These are phyloP conservation scores for Bungarus multicinctus DNA, from an alignment of 2,113 vertebrate genomes.

Conservation along the genomic window DNA sequence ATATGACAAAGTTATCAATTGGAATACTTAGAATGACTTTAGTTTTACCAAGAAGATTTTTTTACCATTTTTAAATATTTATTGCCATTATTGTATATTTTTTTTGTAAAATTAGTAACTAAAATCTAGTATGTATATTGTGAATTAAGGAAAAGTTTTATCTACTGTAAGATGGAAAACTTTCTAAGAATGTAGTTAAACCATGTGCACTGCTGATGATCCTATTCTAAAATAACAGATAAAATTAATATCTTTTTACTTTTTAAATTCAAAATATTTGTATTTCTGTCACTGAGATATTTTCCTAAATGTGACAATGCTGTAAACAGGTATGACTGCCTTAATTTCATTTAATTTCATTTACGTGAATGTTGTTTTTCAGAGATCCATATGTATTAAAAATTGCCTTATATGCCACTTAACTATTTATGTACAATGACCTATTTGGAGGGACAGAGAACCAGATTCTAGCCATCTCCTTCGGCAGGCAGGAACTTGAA, in stretches of 20 bases:
- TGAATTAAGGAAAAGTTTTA: conserved; percentile 19
- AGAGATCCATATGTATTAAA: background rate
- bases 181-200: background rate
- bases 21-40: conserved; percentile 73
- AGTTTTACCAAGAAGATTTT: conserved; percentile 1
- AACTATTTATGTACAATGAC: background rate
- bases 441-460: background rate
- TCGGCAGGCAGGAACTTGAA: background rate
- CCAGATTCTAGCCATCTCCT: background rate
- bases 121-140: conserved; percentile 16
- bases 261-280: background rate
- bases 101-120: conserved; percentile 31
- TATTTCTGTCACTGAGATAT: background rate
- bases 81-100: conserved; percentile 50
- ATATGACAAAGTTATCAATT: conserved; percentile 90
- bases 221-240: background rate
- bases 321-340: background rate
- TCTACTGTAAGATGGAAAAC: background rate
- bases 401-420: background rate
- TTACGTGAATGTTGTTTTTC: background rate
- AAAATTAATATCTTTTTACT: background rate
- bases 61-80: conserved; percentile 48
- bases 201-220: conserved; percentile 1
- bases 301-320: background rate
- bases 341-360: too few relatives aligned